Evolutionary conservation across 2,888 invertebrate genomes (phyloP), one percentile per base, ranked within the genome.

Genomic region (Drepanosiphum platanoidis): DNA sequence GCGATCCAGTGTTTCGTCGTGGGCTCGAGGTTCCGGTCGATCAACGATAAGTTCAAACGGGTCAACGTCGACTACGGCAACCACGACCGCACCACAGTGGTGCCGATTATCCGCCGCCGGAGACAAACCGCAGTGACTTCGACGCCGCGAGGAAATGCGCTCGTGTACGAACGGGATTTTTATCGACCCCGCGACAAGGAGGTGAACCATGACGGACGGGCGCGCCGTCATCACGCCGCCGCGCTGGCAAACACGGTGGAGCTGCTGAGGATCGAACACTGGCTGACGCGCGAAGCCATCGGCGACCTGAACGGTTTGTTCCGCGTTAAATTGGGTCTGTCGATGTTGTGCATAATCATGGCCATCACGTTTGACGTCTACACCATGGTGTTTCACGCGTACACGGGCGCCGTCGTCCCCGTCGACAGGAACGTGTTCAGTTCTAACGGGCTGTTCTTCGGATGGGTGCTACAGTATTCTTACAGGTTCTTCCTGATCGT

Each of bases 41-140:
- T 86, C 0, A 86, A 83, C 72, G 30, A 66, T 1, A 66, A 75
- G n/a, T 32, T 86, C 64, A 34, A 18, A 7, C 36, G 11, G 13
- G 39, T 82, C 46, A n/a, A 78, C 32, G 39, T 64, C 8, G 70
- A 72, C n/a, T n/a, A n/a, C n/a, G n/a, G 13, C 27, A n/a, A n/a
- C n/a, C n/a, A 27, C 61, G 8, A 61, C 22, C 9, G n/a, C 71
- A 13, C 36, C 22, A n/a, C n/a, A 58, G 64, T 8, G 27, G 30
- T 18, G 71, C 34, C 7, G 61, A 9, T 42, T n/a, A n/a, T n/a
- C n/a, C 52, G 18, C 52, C 3, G 22, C 5, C 27, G 8, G 9
- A 2, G 61, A 27, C 71, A 13, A 39, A n/a, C n/a, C n/a, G n/a
- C n/a, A n/a, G n/a, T n/a, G n/a, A n/a, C n/a, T n/a, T n/a, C n/a